Conservation (phyloP, 2,113 vertebrate genomes). For the Andinoacara biseriatus region DNA sequence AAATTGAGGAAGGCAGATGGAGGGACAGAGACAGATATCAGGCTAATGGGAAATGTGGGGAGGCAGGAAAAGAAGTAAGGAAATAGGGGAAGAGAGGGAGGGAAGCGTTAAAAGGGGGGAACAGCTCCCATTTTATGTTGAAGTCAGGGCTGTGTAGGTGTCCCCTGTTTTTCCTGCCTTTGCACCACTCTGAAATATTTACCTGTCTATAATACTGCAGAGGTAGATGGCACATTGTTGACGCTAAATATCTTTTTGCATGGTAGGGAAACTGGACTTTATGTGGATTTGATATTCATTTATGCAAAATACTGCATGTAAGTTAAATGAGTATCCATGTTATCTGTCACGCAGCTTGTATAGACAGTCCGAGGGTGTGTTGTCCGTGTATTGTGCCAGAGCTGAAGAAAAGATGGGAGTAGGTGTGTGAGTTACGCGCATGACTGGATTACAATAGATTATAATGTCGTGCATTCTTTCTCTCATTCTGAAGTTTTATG, state of each 20-base stretch:
- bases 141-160: slow-evolving; percentile 62
- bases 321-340: slow-evolving; percentile 51
- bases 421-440: slow-evolving; percentile 53
- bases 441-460: slow-evolving; percentile 28
- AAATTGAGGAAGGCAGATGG: slow-evolving; percentile 27
- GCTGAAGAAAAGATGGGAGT: slow-evolving; percentile 59
- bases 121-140: slow-evolving; percentile 71
- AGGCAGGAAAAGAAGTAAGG: slow-evolving; percentile 47
- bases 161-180: slow-evolving; percentile 41
- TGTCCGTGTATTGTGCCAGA: slow-evolving; percentile 46
- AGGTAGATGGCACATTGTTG: slow-evolving; percentile 5
- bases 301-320: slow-evolving; percentile 58
- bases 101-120: slow-evolving; percentile 60
- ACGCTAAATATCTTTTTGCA: not conserved
- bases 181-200: slow-evolving; percentile 62
- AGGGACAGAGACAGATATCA: slow-evolving; percentile 31
- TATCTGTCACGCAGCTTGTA: slow-evolving; percentile 51
- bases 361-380: slow-evolving; percentile 44
- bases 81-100: slow-evolving; percentile 37
- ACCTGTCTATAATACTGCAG: slow-evolving; percentile 48
- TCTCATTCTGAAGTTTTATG: slow-evolving; percentile 22
- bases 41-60: slow-evolving; percentile 41
- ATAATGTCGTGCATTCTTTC: slow-evolving; percentile 18
- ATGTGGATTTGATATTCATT: slow-evolving; percentile 40
- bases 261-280: slow-evolving; percentile 12